These are phyloP conservation scores for Channa maculata DNA, from an alignment of 2,113 vertebrate species.

Conservation along the genomic window DNA sequence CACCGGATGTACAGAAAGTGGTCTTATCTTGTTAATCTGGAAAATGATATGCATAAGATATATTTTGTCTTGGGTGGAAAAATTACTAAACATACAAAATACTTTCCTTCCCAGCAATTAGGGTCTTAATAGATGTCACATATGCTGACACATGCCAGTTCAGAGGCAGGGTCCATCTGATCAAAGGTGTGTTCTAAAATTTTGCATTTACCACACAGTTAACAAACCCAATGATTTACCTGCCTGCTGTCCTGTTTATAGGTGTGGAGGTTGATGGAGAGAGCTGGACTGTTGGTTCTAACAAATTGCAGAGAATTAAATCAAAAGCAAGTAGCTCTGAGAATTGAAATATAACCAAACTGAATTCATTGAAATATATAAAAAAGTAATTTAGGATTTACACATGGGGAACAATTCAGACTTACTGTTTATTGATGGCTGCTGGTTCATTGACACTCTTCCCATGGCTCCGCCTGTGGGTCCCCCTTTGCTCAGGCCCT, in stretches of 20 bases:
- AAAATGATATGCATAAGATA: background rate
- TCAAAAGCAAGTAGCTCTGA: background rate
- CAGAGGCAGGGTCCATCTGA: too few relatives aligned
- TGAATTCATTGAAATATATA: background rate
- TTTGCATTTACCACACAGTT: conserved; percentile 1
- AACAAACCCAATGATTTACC: conserved; percentile 81
- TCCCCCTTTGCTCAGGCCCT: conserved; percentile 62
- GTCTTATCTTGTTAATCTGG: background rate
- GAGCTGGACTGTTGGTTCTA: conserved; percentile 82
- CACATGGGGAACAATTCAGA: background rate
- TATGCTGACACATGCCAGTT: background rate
- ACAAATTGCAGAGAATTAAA: conserved; percentile 23
- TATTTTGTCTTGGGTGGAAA: background rate
- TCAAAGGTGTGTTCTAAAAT: background rate
- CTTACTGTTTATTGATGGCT: conserved; percentile 44
- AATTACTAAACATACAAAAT: background rate
- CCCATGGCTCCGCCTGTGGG: conserved; percentile 36
- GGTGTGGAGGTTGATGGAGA: conserved; percentile 83
- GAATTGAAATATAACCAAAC: background rate
- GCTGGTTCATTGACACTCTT: conserved; percentile 58
- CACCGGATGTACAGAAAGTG: background rate
- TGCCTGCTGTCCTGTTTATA: conserved; percentile 84
- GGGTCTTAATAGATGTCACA: background rate
- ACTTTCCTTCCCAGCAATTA: background rate
- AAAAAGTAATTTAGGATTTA: too few relatives aligned